phyloP scores from a whole-genome alignment of 2,113 vertebrate genomes.

The Rhinichthys klamathensis region DNA sequence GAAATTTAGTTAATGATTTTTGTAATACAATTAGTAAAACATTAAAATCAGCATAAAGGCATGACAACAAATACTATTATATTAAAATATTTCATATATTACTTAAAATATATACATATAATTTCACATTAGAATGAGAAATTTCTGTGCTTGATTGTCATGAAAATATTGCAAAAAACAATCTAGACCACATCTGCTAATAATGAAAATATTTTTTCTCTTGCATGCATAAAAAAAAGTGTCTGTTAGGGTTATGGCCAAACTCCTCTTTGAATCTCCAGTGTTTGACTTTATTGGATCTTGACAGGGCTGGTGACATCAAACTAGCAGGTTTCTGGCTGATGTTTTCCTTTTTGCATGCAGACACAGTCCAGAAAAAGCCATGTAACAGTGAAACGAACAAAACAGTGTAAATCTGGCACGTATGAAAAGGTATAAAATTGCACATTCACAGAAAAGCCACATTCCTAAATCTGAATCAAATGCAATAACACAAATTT shows the following conservation, averaged over 20 bases:
- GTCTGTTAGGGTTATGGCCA: background rate
- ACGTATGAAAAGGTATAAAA: background rate
- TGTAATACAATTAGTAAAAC: too few relatives aligned
- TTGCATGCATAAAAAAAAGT: background rate
- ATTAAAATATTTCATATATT: background rate
- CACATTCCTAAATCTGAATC: background rate
- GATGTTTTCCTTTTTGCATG: background rate
- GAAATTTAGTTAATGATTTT: too few relatives aligned
- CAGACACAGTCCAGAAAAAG: conserved; percentile 3
- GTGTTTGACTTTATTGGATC: conserved; percentile 33
- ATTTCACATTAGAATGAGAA: background rate
- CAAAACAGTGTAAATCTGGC: background rate
- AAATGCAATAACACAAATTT: conserved; percentile 1
- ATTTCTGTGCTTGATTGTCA: background rate
- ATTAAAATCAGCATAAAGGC: background rate
- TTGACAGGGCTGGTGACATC: background rate
- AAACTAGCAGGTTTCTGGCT: background rate
- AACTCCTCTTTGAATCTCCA: background rate
- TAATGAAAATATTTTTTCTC: background rate
- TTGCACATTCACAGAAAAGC: background rate
- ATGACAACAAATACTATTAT: background rate
- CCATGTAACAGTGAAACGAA: background rate
- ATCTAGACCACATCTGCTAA: background rate
- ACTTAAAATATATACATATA: background rate
- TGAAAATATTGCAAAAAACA: background rate